Base-by-base conservation (phyloP, 2,113 vertebrate genomes). In the Phocoena phocoena region DNA sequence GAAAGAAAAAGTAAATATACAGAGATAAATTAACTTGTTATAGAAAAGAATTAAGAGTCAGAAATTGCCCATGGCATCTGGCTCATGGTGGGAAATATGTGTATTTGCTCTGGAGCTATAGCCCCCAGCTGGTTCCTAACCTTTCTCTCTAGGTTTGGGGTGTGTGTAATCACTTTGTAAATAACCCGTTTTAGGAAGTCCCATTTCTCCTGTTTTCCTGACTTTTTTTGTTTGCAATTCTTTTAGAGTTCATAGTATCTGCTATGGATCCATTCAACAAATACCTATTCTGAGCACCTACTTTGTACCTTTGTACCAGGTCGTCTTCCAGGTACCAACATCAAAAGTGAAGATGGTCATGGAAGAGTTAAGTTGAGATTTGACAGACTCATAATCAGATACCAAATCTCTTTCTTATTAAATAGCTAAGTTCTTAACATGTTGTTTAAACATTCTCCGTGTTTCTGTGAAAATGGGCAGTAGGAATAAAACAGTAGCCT, bases 1-100 rank as follows among this genome's bases (percentile, higher is more conserved):
- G n/a, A 88, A 86, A 81, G 63, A 44, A 90, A 95, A 77, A 20
- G 47, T 91, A 97, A 94, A 95, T 70, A 80, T 65, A 41, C 41
- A 63, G 74, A 89, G 33, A 95, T 89, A 97, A 96, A 87, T 89
- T 85, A 82, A 88, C 62, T 28, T 90, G 81, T 74, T 41, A 38
- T 93, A 74, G 36, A 41, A 90, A 88, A 85, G 68, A 95, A 86
- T 68, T 73, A n/a, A 73, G 62, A 63, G 31, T 67, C 63, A 53
- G 81, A 94, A 91, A 80, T 79, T 82, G 9, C 12, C 8, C 18
- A n/a, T 74, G 53, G 18, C 20, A 33, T 82, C 67, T 94, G 95
- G 58, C 14, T 77, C 84, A 33, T 53, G 50, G 8, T 38, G 5
- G 18, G 14, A 15, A 82, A 70, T 53, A 13, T 3, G 31, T 58